phyloP scores from a whole-genome alignment of 2,113 vertebrate genomes.

The Cichladusa arquata region DNA sequence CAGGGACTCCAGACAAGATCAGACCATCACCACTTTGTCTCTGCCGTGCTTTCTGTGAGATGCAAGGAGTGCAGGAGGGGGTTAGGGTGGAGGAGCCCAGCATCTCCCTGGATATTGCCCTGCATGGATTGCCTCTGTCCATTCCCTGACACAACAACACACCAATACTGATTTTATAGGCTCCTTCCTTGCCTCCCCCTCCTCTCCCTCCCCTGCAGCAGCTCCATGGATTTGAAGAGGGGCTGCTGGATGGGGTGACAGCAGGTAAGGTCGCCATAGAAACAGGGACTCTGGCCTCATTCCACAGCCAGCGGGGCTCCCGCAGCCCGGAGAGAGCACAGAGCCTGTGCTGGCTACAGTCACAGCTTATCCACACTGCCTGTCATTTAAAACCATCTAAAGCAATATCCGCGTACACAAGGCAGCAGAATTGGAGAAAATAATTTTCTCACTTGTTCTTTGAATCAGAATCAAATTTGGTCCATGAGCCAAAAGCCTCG shows the following conservation, averaged over 20 bases:
- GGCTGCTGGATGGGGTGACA: background rate
- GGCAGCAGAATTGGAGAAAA: background rate
- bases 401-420: rapidly evolving
- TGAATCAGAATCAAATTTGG: background rate
- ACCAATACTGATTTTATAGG: background rate
- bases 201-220: background rate
- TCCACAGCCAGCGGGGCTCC: background rate
- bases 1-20: background rate
- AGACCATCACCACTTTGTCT: background rate
- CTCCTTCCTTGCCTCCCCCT: background rate
- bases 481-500: background rate
- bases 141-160: rapidly evolving
- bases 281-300: background rate
- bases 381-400: background rate
- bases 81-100: background rate
- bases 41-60: background rate
- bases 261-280: conserved; percentile 29
- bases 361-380: background rate
- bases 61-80: background rate
- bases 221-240: background rate
- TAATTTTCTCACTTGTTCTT: background rate
- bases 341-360: background rate
- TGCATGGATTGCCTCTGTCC: background rate
- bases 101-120: rapidly evolving
- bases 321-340: background rate